Evolutionary conservation across 2,888 invertebrate species (phyloP).

Genomic region (Drosophila paucipuncta): DNA sequence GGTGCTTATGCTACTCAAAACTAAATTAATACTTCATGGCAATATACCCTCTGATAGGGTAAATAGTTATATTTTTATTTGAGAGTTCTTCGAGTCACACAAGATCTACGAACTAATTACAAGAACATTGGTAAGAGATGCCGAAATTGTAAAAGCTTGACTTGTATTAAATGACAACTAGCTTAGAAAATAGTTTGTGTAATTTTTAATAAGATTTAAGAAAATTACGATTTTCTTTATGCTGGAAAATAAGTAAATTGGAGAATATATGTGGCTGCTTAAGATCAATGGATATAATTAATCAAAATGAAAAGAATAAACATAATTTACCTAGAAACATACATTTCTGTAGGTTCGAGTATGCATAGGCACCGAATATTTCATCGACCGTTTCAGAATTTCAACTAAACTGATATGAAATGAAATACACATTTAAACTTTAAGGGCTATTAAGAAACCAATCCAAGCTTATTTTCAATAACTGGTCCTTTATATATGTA

Average conservation of each 20-base stretch:
- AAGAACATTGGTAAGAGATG: not conserved
- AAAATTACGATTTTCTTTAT: not conserved
- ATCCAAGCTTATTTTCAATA: too few relatives aligned
- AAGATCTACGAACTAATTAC: not conserved
- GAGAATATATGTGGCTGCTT: not conserved
- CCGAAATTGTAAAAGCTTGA: not conserved
- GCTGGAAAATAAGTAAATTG: not conserved
- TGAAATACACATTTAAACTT: constrained; percentile 7
- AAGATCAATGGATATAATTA: not conserved
- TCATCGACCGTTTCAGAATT: not conserved
- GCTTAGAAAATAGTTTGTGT: not conserved
- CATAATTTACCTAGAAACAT: not conserved
- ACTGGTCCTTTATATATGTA: not conserved
- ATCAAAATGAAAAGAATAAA: not conserved
- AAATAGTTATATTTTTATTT: not conserved
- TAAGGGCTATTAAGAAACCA: not conserved
- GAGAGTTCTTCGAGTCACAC: not conserved
- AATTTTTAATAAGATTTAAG: not conserved
- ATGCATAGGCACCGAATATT: not conserved
- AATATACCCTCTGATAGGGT: not conserved
- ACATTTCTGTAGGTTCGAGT: not conserved
- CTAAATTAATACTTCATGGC: not conserved
- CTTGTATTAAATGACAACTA: not conserved
- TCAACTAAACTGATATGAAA: constrained; percentile 2
- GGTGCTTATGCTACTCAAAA: not conserved